A percentile compares a stretch with the other conserved stretches of the same genome.
These are phyloP conservation scores for Dipodomys ordii DNA, from an alignment of 2,113 vertebrate genomes.

Conservation along the genomic window DNA sequence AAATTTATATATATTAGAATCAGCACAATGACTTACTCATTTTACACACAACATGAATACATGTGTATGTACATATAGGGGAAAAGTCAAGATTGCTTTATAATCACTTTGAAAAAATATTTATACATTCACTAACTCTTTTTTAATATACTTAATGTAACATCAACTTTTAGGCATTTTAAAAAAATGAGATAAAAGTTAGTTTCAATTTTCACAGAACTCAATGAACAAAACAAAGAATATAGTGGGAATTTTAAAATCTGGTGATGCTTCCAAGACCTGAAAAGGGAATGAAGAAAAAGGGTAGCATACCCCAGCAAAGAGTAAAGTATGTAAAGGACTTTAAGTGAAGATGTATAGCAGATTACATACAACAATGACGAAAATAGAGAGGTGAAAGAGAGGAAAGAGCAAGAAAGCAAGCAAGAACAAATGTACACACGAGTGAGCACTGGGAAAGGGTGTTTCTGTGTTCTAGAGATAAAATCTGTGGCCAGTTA, in stretches of 20 bases:
- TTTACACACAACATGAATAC: background rate
- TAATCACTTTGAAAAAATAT: conserved; percentile 36
- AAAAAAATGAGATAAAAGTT: background rate
- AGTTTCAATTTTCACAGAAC: background rate
- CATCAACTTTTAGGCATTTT: background rate
- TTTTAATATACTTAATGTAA: background rate
- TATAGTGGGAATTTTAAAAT: background rate
- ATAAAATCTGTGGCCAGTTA: background rate
- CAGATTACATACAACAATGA: background rate
- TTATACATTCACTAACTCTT: background rate
- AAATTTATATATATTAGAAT: background rate
- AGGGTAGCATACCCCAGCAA: background rate
- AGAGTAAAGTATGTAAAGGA: background rate
- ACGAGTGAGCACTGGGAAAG: background rate
- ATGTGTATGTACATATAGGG: background rate
- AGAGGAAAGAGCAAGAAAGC: too few species aligned
- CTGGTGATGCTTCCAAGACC: background rate
- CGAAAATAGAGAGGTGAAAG: background rate
- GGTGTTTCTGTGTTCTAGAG: background rate
- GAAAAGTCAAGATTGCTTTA: background rate
- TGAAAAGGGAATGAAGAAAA: background rate
- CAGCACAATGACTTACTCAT: background rate
- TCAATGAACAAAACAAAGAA: background rate
- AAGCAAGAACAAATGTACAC: background rate
- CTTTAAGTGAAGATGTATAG: background rate